These are phyloP conservation scores for Scomber japonicus DNA, from an alignment of 2,113 vertebrate species.

Conservation along the genomic window DNA sequence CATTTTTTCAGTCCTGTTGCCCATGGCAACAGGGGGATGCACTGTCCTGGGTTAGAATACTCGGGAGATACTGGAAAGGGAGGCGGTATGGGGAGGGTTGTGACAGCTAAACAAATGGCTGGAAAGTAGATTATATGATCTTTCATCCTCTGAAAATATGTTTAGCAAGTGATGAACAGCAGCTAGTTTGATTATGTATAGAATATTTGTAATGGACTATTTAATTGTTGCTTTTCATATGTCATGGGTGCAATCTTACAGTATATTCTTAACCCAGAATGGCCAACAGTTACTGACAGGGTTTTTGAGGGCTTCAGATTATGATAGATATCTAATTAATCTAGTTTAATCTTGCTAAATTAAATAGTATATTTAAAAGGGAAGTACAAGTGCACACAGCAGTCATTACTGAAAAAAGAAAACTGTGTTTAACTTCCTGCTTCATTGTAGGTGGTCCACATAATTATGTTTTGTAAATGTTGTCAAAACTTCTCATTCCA, in stretches of 20 bases:
- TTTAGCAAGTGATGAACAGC: neutral
- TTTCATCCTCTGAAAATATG: neutral
- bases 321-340: too few relatives aligned
- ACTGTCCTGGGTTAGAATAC: neutral
- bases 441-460: constrained; percentile 6
- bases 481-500: neutral
- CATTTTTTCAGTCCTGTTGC: constrained; percentile 1
- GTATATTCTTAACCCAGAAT: too few relatives aligned
- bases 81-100: neutral
- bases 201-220: too few relatives aligned
- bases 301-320: too few relatives aligned
- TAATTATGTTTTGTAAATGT: constrained; percentile 9
- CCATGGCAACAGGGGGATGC: constrained; percentile 21
- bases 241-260: neutral
- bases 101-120: constrained; percentile 4
- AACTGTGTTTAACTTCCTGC: constrained; percentile 8
- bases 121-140: neutral
- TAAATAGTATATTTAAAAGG: too few relatives aligned
- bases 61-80: neutral
- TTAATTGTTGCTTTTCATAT: neutral
- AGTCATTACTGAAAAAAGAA: neutral
- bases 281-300: too few relatives aligned
- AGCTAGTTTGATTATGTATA: too few relatives aligned
- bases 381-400: too few relatives aligned
- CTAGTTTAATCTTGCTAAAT: too few relatives aligned